phyloP scores from a whole-genome alignment of 2,113 vertebrate species.

The Oenanthe melanoleuca region DNA sequence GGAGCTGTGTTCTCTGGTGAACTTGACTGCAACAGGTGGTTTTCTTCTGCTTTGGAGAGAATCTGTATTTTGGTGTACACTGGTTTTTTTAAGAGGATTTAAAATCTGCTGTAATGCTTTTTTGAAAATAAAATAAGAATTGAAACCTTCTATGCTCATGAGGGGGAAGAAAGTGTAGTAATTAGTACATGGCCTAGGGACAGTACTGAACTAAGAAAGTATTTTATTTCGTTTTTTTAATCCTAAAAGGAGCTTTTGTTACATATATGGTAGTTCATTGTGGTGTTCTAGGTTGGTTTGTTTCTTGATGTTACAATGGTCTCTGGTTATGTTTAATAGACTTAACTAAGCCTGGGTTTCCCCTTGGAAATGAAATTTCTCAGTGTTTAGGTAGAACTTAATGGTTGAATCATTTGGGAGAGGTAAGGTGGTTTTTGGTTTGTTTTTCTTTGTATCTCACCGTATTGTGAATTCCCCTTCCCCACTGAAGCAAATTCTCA shows the following conservation, averaged over 20 bases:
- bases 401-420: not conserved
- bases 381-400: not conserved
- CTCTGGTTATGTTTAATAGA: not conserved
- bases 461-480: constrained; percentile 41
- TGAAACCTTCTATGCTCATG: not conserved
- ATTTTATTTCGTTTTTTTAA: constrained; percentile 10
- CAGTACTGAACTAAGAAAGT: not conserved
- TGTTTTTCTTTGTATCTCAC: constrained; percentile 26
- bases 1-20: not conserved
- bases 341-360: not conserved
- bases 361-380: constrained; percentile 42
- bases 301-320: not conserved
- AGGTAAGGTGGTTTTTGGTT: not conserved
- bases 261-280: not conserved
- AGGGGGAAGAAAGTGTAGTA: not conserved
- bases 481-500: not conserved
- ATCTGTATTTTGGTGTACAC: not conserved
- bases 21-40: not conserved
- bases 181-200: not conserved
- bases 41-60: not conserved
- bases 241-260: constrained; percentile 2
- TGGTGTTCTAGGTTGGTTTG: not conserved
- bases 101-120: not conserved
- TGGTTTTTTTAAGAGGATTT: not conserved
- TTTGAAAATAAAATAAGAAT: not conserved